These are phyloP conservation scores for Oncorhynchus masou DNA, from an alignment of 2,113 vertebrate genomes.

Conservation along the genomic window DNA sequence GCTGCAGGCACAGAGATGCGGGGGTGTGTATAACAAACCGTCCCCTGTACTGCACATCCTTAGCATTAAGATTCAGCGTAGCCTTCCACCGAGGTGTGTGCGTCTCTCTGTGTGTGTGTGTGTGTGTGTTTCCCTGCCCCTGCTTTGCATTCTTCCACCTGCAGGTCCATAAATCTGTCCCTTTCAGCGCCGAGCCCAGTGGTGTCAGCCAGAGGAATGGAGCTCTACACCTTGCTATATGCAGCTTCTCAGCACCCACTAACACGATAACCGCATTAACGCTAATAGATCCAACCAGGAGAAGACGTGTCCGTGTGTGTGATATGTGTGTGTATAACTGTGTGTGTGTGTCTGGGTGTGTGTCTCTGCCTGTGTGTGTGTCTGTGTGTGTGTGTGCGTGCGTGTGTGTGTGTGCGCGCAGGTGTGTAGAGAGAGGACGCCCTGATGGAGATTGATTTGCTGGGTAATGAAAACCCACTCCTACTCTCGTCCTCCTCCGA, in stretches of 20 bases:
- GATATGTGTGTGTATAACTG: neutral
- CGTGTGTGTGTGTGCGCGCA: neutral
- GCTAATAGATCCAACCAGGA: constrained; percentile 34
- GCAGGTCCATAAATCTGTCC: constrained; percentile 45
- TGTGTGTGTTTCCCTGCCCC: constrained; percentile 13
- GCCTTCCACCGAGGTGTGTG: neutral
- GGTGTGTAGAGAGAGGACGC: constrained; percentile 49
- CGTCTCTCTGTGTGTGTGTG: neutral
- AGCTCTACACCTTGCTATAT: constrained; percentile 12
- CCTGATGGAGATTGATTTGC: constrained; percentile 73
- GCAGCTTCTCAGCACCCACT: constrained; percentile 9
- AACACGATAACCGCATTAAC: constrained; percentile 46
- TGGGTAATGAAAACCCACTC: constrained; percentile 72
- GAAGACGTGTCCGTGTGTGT: neutral
- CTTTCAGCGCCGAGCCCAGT: constrained; percentile 43
- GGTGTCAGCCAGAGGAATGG: constrained; percentile 27
- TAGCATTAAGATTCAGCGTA: constrained; percentile 15
- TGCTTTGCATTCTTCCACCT: constrained; percentile 48
- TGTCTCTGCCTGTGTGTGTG: neutral
- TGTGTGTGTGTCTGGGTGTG: neutral
- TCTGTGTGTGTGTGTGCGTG: constrained; percentile 23
- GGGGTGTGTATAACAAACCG: neutral
- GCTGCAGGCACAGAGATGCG: neutral
- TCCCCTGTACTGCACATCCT: neutral
- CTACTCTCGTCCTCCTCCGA: constrained; percentile 50